Evolutionary conservation across 92 coral and sea anemone species (phyloP).

Genomic region (Diadumene lineata): DNA sequence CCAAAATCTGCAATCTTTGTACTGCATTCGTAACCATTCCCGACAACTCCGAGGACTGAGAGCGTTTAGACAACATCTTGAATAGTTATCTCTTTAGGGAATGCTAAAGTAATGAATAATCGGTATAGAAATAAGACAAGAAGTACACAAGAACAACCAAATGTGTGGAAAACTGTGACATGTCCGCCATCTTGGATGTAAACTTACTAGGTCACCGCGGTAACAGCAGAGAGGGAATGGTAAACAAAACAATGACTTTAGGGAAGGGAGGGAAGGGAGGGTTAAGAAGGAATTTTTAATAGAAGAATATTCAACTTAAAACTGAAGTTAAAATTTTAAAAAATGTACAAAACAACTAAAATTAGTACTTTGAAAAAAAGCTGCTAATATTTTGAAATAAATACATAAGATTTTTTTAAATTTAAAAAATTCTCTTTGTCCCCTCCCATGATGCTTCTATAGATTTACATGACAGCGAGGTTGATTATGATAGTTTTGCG

Average conservation of each 20-base stretch:
- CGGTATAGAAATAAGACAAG: not conserved
- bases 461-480: slow-evolving; percentile 9
- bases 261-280: slow-evolving; percentile 11
- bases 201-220: slow-evolving; percentile 46
- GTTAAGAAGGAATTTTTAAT: not conserved
- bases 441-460: not conserved
- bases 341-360: too few species aligned
- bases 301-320: not conserved
- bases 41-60: slow-evolving; percentile 83
- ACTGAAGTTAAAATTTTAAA: too few species aligned
- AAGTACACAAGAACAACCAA: not conserved
- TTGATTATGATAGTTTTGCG: not conserved
- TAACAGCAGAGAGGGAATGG: slow-evolving; percentile 39
- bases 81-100: not conserved
- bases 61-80: slow-evolving; percentile 63
- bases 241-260: not conserved
- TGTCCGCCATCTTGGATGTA: slow-evolving; percentile 51
- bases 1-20: slow-evolving; percentile 78
- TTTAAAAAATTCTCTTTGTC: not conserved
- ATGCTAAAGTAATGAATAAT: too few species aligned
- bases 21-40: slow-evolving; percentile 82
- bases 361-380: too few species aligned
- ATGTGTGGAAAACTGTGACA: not conserved
- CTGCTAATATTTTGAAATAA: too few species aligned
- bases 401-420: too few species aligned